These are phyloP conservation scores for Salvelinus sp. DNA, from an alignment of 2,113 vertebrate genomes.

Conservation along the genomic window DNA sequence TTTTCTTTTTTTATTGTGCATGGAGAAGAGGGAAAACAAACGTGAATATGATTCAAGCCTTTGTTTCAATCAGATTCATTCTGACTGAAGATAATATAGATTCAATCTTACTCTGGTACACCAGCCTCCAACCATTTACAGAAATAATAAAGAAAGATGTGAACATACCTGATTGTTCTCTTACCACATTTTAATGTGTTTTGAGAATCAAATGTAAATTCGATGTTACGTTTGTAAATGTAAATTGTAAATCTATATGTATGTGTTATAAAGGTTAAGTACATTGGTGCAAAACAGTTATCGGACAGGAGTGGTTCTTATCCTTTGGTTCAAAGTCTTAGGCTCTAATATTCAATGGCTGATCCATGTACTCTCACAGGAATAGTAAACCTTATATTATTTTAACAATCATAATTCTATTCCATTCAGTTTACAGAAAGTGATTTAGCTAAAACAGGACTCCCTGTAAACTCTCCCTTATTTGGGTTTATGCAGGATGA, in stretches of 20 bases:
- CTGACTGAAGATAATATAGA: constrained; percentile 79
- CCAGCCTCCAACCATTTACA: constrained; percentile 83
- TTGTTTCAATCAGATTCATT: constrained; percentile 69
- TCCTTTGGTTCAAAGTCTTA: no score
- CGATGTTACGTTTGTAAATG: not conserved
- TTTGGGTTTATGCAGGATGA: no score
- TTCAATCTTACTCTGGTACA: constrained; percentile 81
- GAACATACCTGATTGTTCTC: constrained; percentile 49
- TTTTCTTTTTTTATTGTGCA: constrained; percentile 76
- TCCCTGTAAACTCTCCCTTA: not conserved
- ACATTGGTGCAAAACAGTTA: no score
- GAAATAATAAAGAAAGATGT: constrained; percentile 81
- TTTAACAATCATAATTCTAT: no score
- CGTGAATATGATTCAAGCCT: constrained; percentile 77
- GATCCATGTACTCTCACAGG: no score
- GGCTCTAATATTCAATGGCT: no score
- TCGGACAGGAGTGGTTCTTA: no score
- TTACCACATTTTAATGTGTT: constrained; percentile 16
- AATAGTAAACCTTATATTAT: no score
- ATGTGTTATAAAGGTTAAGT: no score
- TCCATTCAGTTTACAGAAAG: no score
- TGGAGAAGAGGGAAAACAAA: constrained; percentile 67
- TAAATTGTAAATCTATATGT: no score
- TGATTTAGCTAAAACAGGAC: not conserved
- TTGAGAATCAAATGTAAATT: constrained; percentile 4